phyloP scores from a whole-genome alignment of 2,113 vertebrate genomes.

The Romanogobio albipinnatus region DNA sequence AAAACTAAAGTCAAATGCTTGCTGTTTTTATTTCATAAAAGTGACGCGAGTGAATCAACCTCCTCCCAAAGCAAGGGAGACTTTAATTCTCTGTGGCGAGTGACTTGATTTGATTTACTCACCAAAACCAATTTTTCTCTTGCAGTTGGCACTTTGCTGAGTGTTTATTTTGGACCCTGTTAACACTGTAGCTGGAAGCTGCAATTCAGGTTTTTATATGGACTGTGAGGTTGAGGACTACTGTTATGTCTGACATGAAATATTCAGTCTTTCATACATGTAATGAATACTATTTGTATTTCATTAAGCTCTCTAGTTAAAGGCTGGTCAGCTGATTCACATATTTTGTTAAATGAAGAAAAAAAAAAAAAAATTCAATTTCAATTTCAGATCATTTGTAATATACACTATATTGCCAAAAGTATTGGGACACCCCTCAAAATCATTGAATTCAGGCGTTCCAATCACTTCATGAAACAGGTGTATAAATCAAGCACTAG shows the following conservation, averaged over 20 bases:
- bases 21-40: background rate
- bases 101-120: slow-evolving; percentile 2
- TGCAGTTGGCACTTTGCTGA: background rate
- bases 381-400: too few relatives aligned
- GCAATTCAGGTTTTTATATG: background rate
- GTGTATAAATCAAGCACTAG: too few relatives aligned
- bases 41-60: background rate
- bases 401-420: too few relatives aligned
- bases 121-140: background rate
- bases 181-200: background rate
- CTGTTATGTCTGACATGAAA: too few relatives aligned
- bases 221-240: background rate
- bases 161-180: background rate
- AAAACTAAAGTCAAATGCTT: background rate
- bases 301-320: background rate
- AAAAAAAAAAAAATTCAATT: too few relatives aligned
- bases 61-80: background rate
- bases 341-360: background rate
- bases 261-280: background rate
- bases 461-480: too few relatives aligned
- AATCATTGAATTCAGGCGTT: too few relatives aligned
- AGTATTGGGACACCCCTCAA: too few relatives aligned
- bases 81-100: background rate
- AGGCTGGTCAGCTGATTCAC: background rate
- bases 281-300: background rate